phyloP scores from a whole-genome alignment of 2,113 vertebrate genomes.

The Sula dactylatra region DNA sequence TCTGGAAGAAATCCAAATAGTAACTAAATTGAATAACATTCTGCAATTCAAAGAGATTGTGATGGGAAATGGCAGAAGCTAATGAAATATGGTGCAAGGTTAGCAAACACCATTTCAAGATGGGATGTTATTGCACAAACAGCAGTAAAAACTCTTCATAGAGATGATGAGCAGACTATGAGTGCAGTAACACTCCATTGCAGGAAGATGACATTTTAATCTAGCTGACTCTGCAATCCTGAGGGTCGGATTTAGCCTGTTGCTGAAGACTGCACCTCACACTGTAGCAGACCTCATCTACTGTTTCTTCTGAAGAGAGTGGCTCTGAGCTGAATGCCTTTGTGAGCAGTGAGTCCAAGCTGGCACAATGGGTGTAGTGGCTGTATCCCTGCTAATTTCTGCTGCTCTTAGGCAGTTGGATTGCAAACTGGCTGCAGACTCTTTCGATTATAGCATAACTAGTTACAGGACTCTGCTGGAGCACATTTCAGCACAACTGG shows the following conservation, averaged over 20 bases:
- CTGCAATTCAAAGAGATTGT: slow-evolving; percentile 65
- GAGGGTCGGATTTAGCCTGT: neutral
- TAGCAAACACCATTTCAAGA: slow-evolving; percentile 66
- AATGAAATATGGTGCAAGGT: slow-evolving; percentile 66
- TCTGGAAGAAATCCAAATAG: slow-evolving; percentile 74
- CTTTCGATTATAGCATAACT: slow-evolving; percentile 38
- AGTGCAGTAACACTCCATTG: neutral
- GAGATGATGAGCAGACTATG: slow-evolving; percentile 54
- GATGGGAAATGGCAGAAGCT: slow-evolving; percentile 61
- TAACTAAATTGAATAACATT: slow-evolving; percentile 66
- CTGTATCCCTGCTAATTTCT: neutral
- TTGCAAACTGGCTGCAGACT: neutral
- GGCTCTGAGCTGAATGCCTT: neutral
- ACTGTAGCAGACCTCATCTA: neutral
- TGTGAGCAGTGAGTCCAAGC: neutral
- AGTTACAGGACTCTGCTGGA: slow-evolving; percentile 30
- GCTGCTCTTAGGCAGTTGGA: neutral
- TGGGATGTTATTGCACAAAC: slow-evolving; percentile 63
- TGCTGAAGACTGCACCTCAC: neutral
- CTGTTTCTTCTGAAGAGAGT: neutral
- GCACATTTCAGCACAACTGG: neutral
- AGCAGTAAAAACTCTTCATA: slow-evolving; percentile 54
- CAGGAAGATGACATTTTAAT: slow-evolving; percentile 47
- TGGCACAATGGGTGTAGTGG: neutral
- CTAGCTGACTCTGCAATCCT: neutral